Base-by-base conservation (phyloP, 2,888 invertebrate genomes). In the Leucania comma region DNA sequence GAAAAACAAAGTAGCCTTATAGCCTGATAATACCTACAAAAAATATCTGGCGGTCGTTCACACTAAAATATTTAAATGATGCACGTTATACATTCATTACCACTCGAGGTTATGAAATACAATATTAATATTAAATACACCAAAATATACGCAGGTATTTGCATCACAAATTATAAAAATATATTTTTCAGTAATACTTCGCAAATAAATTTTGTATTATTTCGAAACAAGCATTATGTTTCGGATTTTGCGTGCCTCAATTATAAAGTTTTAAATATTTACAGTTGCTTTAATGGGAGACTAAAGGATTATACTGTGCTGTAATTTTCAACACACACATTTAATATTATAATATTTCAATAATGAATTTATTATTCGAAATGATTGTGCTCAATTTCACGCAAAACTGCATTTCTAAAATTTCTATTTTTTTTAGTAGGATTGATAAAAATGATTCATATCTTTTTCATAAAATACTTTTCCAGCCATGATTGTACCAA, bases 1-100 rank as follows among this genome's bases (percentile, higher is more conserved):
- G 17, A 29, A 64, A 29, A 38, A 26, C 6, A 17, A n/a, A n/a
- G 6, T 3, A 12, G 26, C 46, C 12, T 64, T 5, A 10, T 17
- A 6, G 46, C 42, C 14, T 32, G 12, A 56, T 12, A 9, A 26
- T 26, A 26, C 3, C 72, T 24, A 12, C 20, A 54, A 50, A 50
- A 68, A 50, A 24, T n/a, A 22, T 29, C 20, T 14, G 1, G 10
- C 8, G 50, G n/a, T 46, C 42, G 14, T 71, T 61, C 32, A 48
- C 24, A 32, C 29, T 8, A 24, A 1, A 78, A 50, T 54, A 56
- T 78, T 71, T 26, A 57, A 62, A 78, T 62, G 3, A 57, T 48
- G 2, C 3, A 22, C 51, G 22, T 32, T 32, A 38, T 12, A 22
- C n/a, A 26, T 38, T 48, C 20, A 77, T 50, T 26, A 38, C 14